A percentile compares a stretch with the other conserved stretches of the same genome.
Evolutionary conservation across 2,797 vertebrate species (phyloP).

Genomic region (Gadopsis bispinosus): DNA sequence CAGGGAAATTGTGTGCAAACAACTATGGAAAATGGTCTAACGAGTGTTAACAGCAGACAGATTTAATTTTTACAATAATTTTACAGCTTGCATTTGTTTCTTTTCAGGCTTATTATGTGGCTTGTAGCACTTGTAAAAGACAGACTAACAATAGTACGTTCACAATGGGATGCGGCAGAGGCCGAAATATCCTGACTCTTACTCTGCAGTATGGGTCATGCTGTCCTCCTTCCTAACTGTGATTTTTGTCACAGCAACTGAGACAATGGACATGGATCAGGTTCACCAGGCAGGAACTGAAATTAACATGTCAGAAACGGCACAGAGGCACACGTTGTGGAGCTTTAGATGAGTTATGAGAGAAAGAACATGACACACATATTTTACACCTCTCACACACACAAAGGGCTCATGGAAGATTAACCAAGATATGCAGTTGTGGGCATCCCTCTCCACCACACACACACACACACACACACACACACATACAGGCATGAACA

Average conservation of each 20-base stretch:
- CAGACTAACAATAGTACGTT: not conserved
- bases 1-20: not conserved
- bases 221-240: not conserved
- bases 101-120: not conserved
- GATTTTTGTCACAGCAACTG: constrained; percentile 33
- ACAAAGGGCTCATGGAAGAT: constrained; percentile 18
- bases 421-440: constrained; percentile 34
- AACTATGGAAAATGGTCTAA: not conserved
- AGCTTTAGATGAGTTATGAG: constrained; percentile 18
- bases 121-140: not conserved
- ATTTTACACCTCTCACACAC: constrained; percentile 17
- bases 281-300: constrained; percentile 21
- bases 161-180: not conserved
- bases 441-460: constrained; percentile 23
- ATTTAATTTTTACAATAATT: not conserved
- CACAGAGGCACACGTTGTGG: constrained; percentile 47
- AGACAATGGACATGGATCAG: constrained; percentile 44
- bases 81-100: not conserved
- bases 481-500: not conserved
- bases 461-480: constrained; percentile 9
- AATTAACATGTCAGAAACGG: constrained; percentile 47
- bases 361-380: constrained; percentile 39
- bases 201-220: not conserved
- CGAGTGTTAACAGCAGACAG: not conserved
- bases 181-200: not conserved